These are phyloP conservation scores for Oryzias curvinotus DNA, from an alignment of 2,113 vertebrate species.

Conservation along the genomic window DNA sequence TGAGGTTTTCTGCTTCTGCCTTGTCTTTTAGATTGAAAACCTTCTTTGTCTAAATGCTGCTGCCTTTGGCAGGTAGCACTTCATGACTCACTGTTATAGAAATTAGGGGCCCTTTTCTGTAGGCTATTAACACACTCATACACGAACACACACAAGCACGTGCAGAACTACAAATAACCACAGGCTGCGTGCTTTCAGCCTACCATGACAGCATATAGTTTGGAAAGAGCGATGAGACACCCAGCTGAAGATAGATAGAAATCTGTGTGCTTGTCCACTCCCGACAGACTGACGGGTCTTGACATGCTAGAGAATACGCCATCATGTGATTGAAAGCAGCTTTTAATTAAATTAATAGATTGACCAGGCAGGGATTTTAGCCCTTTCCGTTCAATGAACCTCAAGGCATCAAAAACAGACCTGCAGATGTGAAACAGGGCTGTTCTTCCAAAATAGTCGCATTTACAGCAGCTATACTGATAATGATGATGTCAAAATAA, in stretches of 20 bases:
- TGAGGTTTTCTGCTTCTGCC: neutral
- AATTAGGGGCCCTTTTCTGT: conserved; percentile 15
- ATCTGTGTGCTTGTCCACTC: conserved; percentile 42
- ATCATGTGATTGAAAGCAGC: neutral
- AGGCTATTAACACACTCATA: neutral
- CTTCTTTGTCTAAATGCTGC: conserved; percentile 35
- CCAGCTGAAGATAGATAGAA: conserved; percentile 21
- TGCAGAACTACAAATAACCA: conserved; percentile 24
- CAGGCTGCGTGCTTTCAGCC: conserved; percentile 4
- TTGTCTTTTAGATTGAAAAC: conserved; percentile 25
- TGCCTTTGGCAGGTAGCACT: conserved; percentile 48
- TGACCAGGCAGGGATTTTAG: neutral
- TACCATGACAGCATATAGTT: conserved; percentile 12
- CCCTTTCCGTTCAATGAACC: neutral
- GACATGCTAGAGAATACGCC: conserved; percentile 17
- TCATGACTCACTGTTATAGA: conserved; percentile 39
- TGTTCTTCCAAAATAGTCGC: too few species aligned
- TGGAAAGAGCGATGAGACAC: conserved; percentile 33
- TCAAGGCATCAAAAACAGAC: too few species aligned
- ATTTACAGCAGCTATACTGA: too few species aligned
- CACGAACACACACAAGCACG: conserved; percentile 8
- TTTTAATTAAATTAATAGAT: neutral
- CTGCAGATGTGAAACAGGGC: too few species aligned
- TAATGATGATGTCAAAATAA: too few species aligned
- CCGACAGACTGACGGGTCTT: conserved; percentile 37